Evolutionary conservation across 1,140 invertebrate genomes (phyloP).

Genomic region (Arion vulgaris): DNA sequence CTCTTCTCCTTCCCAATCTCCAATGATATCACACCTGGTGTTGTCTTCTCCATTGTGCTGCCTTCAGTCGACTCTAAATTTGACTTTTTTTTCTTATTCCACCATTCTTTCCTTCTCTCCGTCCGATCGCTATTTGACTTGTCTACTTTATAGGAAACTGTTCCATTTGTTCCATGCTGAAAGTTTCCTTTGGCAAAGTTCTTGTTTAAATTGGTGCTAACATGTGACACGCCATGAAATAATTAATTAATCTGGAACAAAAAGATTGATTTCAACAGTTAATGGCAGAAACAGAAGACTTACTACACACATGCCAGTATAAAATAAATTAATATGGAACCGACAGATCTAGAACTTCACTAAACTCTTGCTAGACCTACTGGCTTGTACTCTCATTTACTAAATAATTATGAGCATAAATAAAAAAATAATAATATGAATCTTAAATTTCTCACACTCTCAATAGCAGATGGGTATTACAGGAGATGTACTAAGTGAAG

Average conservation of each 20-base stretch:
- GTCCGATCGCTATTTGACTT: not conserved
- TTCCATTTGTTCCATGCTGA: not conserved
- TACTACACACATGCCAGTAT: too few relatives aligned
- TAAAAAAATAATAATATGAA: too few relatives aligned
- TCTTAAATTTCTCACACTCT: too few relatives aligned
- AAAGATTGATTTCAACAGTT: too few relatives aligned
- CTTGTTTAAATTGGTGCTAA: not conserved
- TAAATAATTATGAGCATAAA: too few relatives aligned
- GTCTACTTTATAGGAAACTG: not conserved
- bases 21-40: not conserved
- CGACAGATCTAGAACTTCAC: too few relatives aligned
- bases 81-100: conserved; percentile 36
- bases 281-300: too few relatives aligned
- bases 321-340: too few relatives aligned
- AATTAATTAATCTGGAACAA: not conserved
- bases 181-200: not conserved
- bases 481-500: too few relatives aligned
- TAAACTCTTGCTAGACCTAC: too few relatives aligned
- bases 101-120: conserved; percentile 41
- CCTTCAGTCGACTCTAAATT: not conserved
- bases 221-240: not conserved
- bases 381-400: too few relatives aligned
- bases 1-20: not conserved
- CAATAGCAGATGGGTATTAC: too few relatives aligned
- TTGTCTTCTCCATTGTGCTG: not conserved